These are phyloP conservation scores for Cydia amplana DNA, from an alignment of 1,140 invertebrate genomes.

Conservation along the genomic window DNA sequence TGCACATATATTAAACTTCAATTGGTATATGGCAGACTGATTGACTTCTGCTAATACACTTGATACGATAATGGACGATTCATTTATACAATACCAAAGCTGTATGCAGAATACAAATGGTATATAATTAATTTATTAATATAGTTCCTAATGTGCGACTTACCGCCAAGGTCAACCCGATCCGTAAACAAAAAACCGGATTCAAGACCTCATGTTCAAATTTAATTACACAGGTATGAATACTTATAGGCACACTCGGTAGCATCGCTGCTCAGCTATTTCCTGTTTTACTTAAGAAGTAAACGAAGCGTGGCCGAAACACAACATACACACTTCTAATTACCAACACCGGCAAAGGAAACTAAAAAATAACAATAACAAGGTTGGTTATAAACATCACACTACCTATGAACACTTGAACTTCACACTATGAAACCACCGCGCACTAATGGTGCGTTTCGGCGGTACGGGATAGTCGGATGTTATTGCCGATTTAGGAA, in stretches of 20 bases:
- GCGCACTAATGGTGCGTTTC: slow-evolving; percentile 52
- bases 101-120: slow-evolving; percentile 6
- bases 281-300: slow-evolving; percentile 56
- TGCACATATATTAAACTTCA: neutral
- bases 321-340: slow-evolving; percentile 51
- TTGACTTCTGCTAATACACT: slow-evolving; percentile 18
- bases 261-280: slow-evolving; percentile 45
- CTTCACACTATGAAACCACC: slow-evolving; percentile 50
- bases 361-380: slow-evolving; percentile 52
- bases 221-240: slow-evolving; percentile 52
- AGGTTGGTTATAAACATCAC: slow-evolving; percentile 66
- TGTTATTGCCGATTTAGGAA: slow-evolving; percentile 58
- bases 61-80: slow-evolving; percentile 1
- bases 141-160: slow-evolving; percentile 39
- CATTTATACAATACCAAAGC: neutral
- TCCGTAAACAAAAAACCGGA: slow-evolving; percentile 69
- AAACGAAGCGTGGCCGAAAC: slow-evolving; percentile 46
- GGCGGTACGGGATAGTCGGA: slow-evolving; percentile 61
- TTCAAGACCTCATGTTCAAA: slow-evolving; percentile 61
- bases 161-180: slow-evolving; percentile 64
- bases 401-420: slow-evolving; percentile 59
- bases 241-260: slow-evolving; percentile 47
- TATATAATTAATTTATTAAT: slow-evolving; percentile 16
- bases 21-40: neutral
- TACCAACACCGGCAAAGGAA: slow-evolving; percentile 53